phyloP scores from a whole-genome alignment of 2,888 invertebrate species.

The Ochropleura leucogaster region DNA sequence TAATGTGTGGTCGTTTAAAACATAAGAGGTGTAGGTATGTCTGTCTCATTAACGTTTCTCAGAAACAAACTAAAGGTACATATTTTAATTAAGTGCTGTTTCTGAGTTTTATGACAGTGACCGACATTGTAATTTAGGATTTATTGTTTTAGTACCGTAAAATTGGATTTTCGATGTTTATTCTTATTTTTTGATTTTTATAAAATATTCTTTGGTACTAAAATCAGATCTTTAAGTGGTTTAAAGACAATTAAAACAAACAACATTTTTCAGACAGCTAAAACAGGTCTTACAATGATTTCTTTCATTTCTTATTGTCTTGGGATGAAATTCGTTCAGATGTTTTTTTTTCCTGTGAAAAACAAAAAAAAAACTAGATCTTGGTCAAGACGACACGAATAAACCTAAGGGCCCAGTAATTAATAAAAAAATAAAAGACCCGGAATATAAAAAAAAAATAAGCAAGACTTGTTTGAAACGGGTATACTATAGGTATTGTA shows the following conservation, averaged over 20 bases:
- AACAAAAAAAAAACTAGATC: neutral
- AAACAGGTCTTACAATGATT: neutral
- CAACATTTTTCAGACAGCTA: too few species aligned
- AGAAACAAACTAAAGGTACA: conserved; percentile 43
- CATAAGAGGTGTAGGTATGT: conserved; percentile 17
- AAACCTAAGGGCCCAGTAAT: neutral
- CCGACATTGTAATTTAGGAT: conserved; percentile 37
- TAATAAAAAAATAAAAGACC: too few species aligned
- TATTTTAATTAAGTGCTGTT: conserved; percentile 37
- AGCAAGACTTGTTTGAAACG: neutral
- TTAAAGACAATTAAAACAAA: neutral
- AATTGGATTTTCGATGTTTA: conserved; percentile 37
- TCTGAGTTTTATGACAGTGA: conserved; percentile 52
- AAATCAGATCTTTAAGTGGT: neutral
- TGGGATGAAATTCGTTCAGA: neutral
- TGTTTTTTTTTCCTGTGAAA: neutral
- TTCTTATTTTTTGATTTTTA: neutral
- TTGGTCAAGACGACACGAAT: neutral
- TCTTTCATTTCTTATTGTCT: neutral
- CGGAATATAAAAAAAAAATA: neutral
- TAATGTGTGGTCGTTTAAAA: conserved; percentile 18
- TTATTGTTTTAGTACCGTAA: conserved; percentile 57
- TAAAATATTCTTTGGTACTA: neutral
- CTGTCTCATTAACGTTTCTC: conserved; percentile 43
- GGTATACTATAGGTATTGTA: neutral